Evolutionary conservation across 2,888 invertebrate species (phyloP), one percentile per base, ranked within the genome.

Genomic region (Drosophila niveifrons): DNA sequence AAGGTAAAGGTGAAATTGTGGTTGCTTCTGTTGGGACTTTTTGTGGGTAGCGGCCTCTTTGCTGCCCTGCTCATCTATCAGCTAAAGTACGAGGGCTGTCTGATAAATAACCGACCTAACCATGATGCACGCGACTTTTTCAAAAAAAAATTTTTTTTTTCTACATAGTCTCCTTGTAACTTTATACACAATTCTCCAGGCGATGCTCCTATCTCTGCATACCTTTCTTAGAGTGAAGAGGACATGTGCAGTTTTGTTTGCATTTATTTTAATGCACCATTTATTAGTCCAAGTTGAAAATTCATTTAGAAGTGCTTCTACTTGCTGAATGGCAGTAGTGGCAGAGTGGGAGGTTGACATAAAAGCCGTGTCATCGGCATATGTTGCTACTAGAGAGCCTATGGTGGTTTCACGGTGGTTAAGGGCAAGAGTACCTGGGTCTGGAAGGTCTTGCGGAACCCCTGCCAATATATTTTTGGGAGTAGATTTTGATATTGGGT

Each of bases 31-130:
- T 36, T 86, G 59, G 87, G 78, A 29, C 65, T 84, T 4, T 1
- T 89, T 4, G 23, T 75, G 50, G 75, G 61, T 48, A 80, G 78
- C 41, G 67, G 57, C 41, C 29, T 80, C 2, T 66, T 87, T 17
- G 61, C 44, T 29, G 75, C 55, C 23, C 52, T 82, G 10, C 62
- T 82, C 2, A n/a, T 88, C 55, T 89, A 90, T 47, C 77, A 74
- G 47, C 57, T 79, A 9, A 91, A 92, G 72, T 23, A 18, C 18
- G 18, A 18, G 18, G 18, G 18, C 18, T 18, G 18, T 18, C 18
- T 18, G 18, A 18, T 18, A 18, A 18, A 18, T 18, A 18, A 18
- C 18, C 18, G 18, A 18, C 18, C 18, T 18, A 18, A 18, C 18
- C 18, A 18, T 18, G 18, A 18, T 18, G 18, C 18, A 18, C 18